Conservation (phyloP, 2,113 vertebrate genomes). For the Python bivittatus region DNA sequence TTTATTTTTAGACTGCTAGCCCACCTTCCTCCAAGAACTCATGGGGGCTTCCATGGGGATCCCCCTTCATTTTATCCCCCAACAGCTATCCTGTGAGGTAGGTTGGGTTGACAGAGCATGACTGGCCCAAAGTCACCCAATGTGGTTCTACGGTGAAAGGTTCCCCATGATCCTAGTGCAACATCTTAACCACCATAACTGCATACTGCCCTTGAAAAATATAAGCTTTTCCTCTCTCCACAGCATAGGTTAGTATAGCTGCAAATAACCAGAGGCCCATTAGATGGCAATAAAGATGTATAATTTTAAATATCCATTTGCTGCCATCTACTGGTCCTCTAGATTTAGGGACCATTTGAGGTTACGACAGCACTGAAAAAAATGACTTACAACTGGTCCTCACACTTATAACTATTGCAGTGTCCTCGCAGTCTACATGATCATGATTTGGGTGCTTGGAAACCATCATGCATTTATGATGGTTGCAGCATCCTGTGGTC, state of each 20-base stretch:
- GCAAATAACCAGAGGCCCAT: background rate
- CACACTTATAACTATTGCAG: too few species aligned
- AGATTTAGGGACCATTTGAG: too few species aligned
- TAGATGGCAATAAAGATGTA: background rate
- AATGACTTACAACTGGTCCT: too few species aligned
- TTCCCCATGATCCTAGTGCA: background rate
- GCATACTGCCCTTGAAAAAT: background rate
- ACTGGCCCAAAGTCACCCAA: background rate
- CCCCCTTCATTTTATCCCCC: background rate
- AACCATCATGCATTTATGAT: too few species aligned
- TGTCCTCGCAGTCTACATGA: too few species aligned
- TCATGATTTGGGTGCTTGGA: too few species aligned
- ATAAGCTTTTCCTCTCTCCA: background rate
- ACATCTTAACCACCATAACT: background rate
- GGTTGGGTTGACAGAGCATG: background rate
- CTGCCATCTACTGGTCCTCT: background rate
- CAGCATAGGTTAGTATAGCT: background rate
- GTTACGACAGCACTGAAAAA: too few species aligned
- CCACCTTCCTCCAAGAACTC: background rate
- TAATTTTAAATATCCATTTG: background rate
- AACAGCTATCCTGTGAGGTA: background rate
- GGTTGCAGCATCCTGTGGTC: too few species aligned
- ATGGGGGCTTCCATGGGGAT: background rate
- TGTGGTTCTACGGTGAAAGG: background rate
- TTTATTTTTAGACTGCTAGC: background rate